Conservation (phyloP, 2,888 invertebrate genomes). For the Sinodicranocentrus sp. region DNA sequence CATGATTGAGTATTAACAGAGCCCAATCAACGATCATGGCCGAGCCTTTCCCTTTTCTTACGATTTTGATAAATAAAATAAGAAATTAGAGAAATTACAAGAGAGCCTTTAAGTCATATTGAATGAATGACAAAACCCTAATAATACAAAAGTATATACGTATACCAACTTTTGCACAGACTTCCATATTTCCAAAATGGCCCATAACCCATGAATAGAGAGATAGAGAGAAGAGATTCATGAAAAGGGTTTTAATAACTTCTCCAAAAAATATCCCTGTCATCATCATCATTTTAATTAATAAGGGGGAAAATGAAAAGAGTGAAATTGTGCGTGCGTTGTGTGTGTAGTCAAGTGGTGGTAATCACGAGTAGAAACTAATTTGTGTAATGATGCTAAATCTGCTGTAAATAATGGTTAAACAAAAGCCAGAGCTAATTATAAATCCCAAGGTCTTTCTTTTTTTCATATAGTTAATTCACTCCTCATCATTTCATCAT, state of each 20-base stretch:
- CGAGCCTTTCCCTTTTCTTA: slow-evolving; percentile 63
- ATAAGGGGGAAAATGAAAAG: neutral
- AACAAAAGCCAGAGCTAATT: slow-evolving; percentile 1
- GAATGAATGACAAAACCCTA: neutral
- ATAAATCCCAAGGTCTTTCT: slow-evolving; percentile 24
- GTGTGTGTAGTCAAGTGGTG: neutral
- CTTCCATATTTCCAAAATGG: neutral
- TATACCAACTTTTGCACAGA: neutral
- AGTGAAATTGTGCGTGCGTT: neutral
- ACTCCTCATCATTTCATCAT: neutral
- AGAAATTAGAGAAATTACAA: neutral
- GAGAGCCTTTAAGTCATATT: neutral
- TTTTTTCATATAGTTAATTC: neutral
- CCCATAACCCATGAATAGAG: neutral
- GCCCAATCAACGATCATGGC: slow-evolving; percentile 48
- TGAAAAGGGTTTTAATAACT: neutral
- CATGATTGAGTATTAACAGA: neutral
- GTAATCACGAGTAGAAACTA: neutral
- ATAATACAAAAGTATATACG: too few relatives aligned
- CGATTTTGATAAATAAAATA: neutral
- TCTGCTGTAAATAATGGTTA: neutral
- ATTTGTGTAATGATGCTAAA: slow-evolving; percentile 12
- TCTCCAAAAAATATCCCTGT: neutral
- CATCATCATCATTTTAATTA: slow-evolving; percentile 4
- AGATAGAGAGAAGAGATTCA: neutral